Percentiles rank a stretch among this genome's conserved stretches.
These are phyloP conservation scores for Passer domesticus DNA, from an alignment of 2,113 vertebrate genomes.

Conservation along the genomic window DNA sequence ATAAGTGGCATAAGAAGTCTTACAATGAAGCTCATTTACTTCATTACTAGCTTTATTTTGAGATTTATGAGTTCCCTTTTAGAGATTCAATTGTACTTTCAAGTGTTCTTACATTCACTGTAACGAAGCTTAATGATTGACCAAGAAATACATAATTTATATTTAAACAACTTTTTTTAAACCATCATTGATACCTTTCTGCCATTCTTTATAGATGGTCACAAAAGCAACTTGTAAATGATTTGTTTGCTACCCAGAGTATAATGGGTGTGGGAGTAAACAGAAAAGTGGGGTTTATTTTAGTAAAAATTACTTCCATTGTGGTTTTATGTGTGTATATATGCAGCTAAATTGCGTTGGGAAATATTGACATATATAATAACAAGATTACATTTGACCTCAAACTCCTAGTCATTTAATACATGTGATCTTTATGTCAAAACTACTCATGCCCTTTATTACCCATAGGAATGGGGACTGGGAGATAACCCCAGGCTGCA, in stretches of 20 bases:
- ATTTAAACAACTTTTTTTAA: neutral
- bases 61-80: neutral
- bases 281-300: neutral
- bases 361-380: neutral
- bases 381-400: neutral
- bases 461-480: neutral
- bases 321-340: neutral
- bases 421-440: neutral
- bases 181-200: neutral
- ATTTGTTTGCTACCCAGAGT: neutral
- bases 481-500: neutral
- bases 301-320: neutral
- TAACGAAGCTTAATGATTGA: neutral
- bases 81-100: neutral
- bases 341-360: neutral
- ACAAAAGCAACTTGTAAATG: neutral
- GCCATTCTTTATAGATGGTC: neutral
- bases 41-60: neutral
- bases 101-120: neutral
- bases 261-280: neutral
- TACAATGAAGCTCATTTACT: neutral
- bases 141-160: neutral
- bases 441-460: neutral
- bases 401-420: neutral
- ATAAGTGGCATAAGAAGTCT: neutral